Evolutionary conservation across 1,140 invertebrate species (phyloP).

Genomic region (Nephotettix cincticeps): DNA sequence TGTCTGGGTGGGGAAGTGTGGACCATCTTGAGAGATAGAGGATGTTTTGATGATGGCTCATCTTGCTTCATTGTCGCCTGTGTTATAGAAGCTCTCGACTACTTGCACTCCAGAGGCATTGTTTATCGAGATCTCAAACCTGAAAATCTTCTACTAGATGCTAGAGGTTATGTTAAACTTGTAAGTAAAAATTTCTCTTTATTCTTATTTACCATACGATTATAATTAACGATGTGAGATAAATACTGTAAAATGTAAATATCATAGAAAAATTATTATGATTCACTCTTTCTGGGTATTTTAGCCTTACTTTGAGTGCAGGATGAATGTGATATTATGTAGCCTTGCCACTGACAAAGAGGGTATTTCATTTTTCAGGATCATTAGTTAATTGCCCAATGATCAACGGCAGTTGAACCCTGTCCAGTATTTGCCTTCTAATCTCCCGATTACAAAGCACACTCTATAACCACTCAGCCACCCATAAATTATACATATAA

Average conservation of each 20-base stretch:
- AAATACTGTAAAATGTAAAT: too few species aligned
- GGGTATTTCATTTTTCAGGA: too few species aligned
- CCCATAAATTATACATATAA: too few species aligned
- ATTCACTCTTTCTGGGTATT: not conserved
- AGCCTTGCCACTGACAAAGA: too few species aligned
- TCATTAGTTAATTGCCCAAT: too few species aligned
- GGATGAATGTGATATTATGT: too few species aligned
- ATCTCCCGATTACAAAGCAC: too few species aligned
- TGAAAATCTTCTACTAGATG: constrained; percentile 89
- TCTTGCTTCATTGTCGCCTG: constrained; percentile 89
- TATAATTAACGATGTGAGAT: too few species aligned
- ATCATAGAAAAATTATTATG: not conserved
- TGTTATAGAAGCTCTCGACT: constrained; percentile 89
- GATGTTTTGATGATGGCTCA: constrained; percentile 81
- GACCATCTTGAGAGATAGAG: constrained; percentile 80
- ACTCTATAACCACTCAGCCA: too few species aligned
- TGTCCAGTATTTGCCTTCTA: too few species aligned
- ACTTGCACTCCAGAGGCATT: constrained; percentile 82
- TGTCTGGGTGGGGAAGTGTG: constrained; percentile 97
- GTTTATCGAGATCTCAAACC: constrained; percentile 95
- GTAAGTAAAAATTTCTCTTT: constrained; percentile 51
- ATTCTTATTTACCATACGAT: too few species aligned
- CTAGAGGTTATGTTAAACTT: constrained; percentile 87
- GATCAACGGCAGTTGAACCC: too few species aligned
- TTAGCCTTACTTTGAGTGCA: not conserved